A percentile compares a stretch with the other conserved stretches of the same genome.
Evolutionary conservation across 2,888 invertebrate genomes (phyloP).

Genomic region (Leptinotarsa peninsularis): DNA sequence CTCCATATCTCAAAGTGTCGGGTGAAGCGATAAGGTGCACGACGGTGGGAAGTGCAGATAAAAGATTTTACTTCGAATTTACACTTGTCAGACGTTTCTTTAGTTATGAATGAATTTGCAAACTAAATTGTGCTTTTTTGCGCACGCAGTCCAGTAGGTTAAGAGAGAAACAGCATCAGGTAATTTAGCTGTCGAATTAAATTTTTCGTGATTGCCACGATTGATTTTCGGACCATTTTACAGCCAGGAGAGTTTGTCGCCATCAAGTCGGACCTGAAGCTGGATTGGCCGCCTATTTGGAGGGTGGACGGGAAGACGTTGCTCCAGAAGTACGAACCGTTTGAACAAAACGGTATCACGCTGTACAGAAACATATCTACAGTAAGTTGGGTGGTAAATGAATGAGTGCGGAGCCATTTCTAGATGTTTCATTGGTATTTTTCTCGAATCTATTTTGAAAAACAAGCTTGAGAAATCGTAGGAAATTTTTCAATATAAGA

Average conservation of each 20-base stretch:
- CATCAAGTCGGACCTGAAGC: slow-evolving; percentile 82
- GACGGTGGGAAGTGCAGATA: no score
- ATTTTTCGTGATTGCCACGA: slow-evolving; percentile 3
- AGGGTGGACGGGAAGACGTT: slow-evolving; percentile 88
- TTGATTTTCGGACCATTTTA: slow-evolving; percentile 53
- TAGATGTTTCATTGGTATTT: no score
- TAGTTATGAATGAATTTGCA: not conserved
- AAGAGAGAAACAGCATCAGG: slow-evolving; percentile 60
- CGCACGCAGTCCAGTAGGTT: slow-evolving; percentile 55
- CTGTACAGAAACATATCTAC: slow-evolving; percentile 89
- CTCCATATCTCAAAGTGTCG: no score
- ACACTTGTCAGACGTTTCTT: no score
- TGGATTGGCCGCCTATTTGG: slow-evolving; percentile 91
- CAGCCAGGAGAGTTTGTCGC: slow-evolving; percentile 92
- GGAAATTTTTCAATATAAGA: no score
- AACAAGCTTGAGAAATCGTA: no score
- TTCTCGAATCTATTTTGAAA: no score
- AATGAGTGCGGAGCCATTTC: no score
- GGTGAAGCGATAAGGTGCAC: no score
- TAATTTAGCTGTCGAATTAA: slow-evolving; percentile 35
- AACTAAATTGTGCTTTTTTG: slow-evolving; percentile 42
- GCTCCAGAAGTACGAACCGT: slow-evolving; percentile 85
- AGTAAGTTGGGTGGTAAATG: slow-evolving; percentile 68
- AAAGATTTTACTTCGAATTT: no score
- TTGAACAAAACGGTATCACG: slow-evolving; percentile 83